Evolutionary conservation across 1,140 invertebrate species (phyloP).

Genomic region (Drosophila burlai): DNA sequence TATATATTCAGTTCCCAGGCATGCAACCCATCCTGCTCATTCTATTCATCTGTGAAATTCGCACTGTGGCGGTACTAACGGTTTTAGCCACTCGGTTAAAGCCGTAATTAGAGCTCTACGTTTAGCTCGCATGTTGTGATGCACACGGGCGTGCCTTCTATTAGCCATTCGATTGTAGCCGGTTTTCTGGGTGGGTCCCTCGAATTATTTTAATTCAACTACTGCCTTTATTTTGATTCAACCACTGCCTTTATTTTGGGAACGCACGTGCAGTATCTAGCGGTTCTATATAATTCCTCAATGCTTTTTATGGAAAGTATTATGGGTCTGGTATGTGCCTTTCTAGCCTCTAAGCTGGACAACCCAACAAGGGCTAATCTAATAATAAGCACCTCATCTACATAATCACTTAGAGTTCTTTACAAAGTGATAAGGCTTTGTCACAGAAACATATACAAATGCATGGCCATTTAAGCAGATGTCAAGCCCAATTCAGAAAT

Average conservation of each 20-base stretch:
- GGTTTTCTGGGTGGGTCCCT: slow-evolving; percentile 17
- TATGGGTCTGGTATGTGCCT: not conserved
- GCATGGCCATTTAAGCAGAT: slow-evolving; percentile 13
- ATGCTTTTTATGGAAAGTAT: not conserved
- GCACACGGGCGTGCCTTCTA: slow-evolving; percentile 59
- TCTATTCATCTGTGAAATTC: slow-evolving; percentile 64
- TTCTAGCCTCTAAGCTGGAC: slow-evolving; percentile 1
- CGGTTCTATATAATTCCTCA: not conserved
- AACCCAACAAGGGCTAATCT: slow-evolving; percentile 18
- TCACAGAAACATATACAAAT: slow-evolving; percentile 1
- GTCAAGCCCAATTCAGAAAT: slow-evolving; percentile 26
- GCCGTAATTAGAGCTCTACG: slow-evolving; percentile 44
- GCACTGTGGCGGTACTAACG: slow-evolving; percentile 46
- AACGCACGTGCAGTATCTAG: slow-evolving; percentile 46
- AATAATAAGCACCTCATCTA: slow-evolving; percentile 25
- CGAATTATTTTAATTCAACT: slow-evolving; percentile 11
- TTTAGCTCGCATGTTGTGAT: slow-evolving; percentile 38
- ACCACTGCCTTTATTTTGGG: slow-evolving; percentile 18
- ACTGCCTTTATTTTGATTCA: slow-evolving; percentile 9
- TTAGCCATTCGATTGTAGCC: slow-evolving; percentile 39
- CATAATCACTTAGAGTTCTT: slow-evolving; percentile 23
- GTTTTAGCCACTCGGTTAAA: slow-evolving; percentile 22
- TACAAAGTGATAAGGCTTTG: slow-evolving; percentile 23
- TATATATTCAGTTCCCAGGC: slow-evolving; percentile 58
- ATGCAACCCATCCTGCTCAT: slow-evolving; percentile 54